Conservation (phyloP, 2,797 vertebrate species). For the Gymnocypris eckloni region DNA sequence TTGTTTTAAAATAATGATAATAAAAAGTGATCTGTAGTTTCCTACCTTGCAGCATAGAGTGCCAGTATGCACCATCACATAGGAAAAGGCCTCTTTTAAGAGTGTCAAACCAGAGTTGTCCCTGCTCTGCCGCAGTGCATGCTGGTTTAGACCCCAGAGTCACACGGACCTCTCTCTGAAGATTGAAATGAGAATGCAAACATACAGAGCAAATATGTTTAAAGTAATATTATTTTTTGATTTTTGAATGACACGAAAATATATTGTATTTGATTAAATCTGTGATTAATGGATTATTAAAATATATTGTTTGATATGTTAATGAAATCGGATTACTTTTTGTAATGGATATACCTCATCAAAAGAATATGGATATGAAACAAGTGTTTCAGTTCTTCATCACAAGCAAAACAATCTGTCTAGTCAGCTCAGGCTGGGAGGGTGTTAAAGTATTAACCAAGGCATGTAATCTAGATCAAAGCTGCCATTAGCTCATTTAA, state of each 20-base stretch:
- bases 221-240: background rate
- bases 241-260: background rate
- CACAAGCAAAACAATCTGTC: background rate
- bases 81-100: conserved; percentile 84
- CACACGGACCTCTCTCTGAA: conserved; percentile 81
- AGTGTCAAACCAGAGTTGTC: conserved; percentile 90
- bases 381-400: background rate
- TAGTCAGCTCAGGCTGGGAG: conserved; percentile 5
- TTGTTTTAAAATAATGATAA: conserved; percentile 1
- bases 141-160: conserved; percentile 80
- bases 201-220: conserved; percentile 1
- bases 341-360: background rate
- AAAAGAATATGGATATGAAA: conserved; percentile 18
- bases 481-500: conserved; percentile 32
- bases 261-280: background rate
- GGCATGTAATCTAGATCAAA: conserved; percentile 32
- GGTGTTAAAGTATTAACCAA: conserved; percentile 21
- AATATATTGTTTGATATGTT: background rate
- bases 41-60: conserved; percentile 87
- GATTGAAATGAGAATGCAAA: background rate
- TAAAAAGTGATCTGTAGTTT: background rate
- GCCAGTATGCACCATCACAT: conserved; percentile 85
- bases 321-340: background rate
- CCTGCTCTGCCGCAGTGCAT: conserved; percentile 77
- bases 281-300: background rate